These are phyloP conservation scores for Nannoperca australis DNA, from an alignment of 2,797 vertebrate genomes.

Conservation along the genomic window DNA sequence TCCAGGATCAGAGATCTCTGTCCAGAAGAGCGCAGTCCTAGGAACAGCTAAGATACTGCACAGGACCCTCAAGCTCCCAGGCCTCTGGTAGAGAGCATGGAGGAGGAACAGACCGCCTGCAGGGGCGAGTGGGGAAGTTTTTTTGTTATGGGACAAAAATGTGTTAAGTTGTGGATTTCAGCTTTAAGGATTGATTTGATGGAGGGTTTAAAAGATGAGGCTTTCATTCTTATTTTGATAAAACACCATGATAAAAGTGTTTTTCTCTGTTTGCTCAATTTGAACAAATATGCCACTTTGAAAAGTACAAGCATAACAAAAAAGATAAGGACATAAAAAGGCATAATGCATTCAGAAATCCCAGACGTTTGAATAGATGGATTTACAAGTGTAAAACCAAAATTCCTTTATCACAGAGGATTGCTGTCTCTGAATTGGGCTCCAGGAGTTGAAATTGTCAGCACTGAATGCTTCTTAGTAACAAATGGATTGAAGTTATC, in stretches of 20 bases:
- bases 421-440: slow-evolving; percentile 48
- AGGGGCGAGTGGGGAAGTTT: no score
- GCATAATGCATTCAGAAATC: slow-evolving; percentile 63
- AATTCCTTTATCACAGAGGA: slow-evolving; percentile 53
- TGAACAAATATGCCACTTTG: slow-evolving; percentile 23
- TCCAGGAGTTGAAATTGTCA: slow-evolving; percentile 44
- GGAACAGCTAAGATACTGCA: no score
- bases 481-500: slow-evolving; percentile 59
- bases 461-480: slow-evolving; percentile 52
- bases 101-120: no score
- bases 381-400: slow-evolving; percentile 72
- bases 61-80: no score
- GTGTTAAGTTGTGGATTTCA: slow-evolving; percentile 4
- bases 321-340: slow-evolving; percentile 45
- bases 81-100: no score
- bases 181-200: slow-evolving; percentile 19
- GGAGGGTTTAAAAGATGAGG: slow-evolving; percentile 18
- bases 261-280: slow-evolving; percentile 12
- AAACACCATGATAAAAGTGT: not conserved
- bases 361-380: slow-evolving; percentile 65
- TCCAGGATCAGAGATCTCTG: no score
- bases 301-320: slow-evolving; percentile 4
- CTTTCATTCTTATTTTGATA: slow-evolving; percentile 16
- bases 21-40: no score
- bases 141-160: not conserved